Evolutionary conservation across 2,888 invertebrate species (phyloP), one percentile per base, ranked within the genome.

Genomic region (Caenorhabditis becei): DNA sequence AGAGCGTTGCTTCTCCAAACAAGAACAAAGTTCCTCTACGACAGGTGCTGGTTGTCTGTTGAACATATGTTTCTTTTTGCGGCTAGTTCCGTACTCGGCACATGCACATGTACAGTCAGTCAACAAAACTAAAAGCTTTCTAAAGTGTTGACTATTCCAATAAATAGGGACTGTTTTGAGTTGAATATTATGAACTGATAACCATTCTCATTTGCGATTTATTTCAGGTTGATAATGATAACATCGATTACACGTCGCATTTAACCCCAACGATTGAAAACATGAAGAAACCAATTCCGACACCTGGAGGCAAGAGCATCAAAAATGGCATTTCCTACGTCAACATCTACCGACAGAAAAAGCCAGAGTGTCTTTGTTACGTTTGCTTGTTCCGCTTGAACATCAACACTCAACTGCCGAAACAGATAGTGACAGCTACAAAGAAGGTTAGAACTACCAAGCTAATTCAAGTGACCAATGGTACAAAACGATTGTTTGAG

Each of bases 221-320:
- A n/a, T n/a, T 37, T 51, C 67, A 69, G 69, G 59, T 59, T 23
- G 59, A 59, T 24, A n/a, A 37, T n/a, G 59, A 49, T 18, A 18
- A 32, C 32, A 69, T 69, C 24, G 59, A 69, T 59, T 69, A 59
- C 51, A n/a, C 58, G 3, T 49, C 65, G 14, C 65, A 65, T n/a
- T 37, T 65, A 10, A 53, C 53, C 37, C 65, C 65, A 24, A 28
- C 28, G 0, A 69, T 69, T 18, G 37, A 28, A 16, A 53, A 65
- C 23, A 24, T 65, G 23, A 51, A 24, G 28, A 20, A 35, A 24
- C 53, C 47, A 11, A 10, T 47, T 3, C 32, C 51, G 16, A 14
- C 35, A 2, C 1, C 23, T 18, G n/a, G 23, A 2, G 7, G n/a
- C 14, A 23, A 37, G 23, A 11, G n/a, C 18, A 10, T 26, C 5